These are phyloP conservation scores for Planococcus citri DNA, from an alignment of 1,140 invertebrate genomes.

Conservation along the genomic window DNA sequence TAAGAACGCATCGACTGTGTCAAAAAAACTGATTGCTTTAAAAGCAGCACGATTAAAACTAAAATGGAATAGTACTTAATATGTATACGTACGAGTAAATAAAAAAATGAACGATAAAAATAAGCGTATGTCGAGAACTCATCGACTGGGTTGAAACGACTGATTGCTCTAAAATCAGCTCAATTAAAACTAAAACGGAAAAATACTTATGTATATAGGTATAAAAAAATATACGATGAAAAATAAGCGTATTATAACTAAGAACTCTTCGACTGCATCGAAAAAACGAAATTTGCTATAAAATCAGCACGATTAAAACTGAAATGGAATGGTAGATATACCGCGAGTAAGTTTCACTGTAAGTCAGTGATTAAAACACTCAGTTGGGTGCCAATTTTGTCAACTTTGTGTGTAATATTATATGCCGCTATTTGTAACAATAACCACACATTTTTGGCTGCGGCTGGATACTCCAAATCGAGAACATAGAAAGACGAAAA, in stretches of 20 bases:
- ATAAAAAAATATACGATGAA: too few species aligned
- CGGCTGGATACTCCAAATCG: neutral
- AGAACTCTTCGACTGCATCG: too few species aligned
- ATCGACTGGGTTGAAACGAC: too few species aligned
- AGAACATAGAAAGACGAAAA: conserved; percentile 5
- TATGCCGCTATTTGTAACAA: neutral
- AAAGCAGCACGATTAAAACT: neutral
- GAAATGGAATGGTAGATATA: too few species aligned
- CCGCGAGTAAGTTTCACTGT: too few species aligned
- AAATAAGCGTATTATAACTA: neutral
- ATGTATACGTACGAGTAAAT: too few species aligned
- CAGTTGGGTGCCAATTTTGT: neutral
- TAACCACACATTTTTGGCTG: conserved; percentile 9
- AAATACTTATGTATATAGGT: too few species aligned
- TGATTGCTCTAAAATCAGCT: too few species aligned
- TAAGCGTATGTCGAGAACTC: too few species aligned
- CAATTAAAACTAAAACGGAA: too few species aligned
- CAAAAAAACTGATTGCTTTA: neutral
- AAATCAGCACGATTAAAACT: neutral
- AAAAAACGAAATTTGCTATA: neutral
- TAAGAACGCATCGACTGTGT: neutral
- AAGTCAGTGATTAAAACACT: neutral
- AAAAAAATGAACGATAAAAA: too few species aligned
- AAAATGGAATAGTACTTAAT: too few species aligned
- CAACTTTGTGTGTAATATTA: neutral